phyloP scores from a whole-genome alignment of 1,140 invertebrate genomes.

The Melanaphis sacchari region DNA sequence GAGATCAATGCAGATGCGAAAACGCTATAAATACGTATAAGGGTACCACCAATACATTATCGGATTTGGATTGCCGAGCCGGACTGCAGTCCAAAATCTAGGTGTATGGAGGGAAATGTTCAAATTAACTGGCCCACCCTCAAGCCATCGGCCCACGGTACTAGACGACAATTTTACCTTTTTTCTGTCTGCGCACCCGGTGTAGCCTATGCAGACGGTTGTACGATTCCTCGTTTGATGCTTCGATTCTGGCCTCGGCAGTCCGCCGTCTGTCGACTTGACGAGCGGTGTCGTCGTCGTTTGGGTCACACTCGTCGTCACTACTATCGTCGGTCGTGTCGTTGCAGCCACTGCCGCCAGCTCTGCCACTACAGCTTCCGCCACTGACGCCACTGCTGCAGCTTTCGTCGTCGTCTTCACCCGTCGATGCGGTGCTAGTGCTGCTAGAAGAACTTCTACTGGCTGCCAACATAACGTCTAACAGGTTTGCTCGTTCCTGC shows the following conservation, averaged over 20 bases:
- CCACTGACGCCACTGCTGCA: slow-evolving; percentile 60
- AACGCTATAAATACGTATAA: too few species aligned
- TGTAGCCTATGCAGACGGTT: slow-evolving; percentile 75
- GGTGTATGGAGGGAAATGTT: too few species aligned
- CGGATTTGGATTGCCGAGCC: too few species aligned
- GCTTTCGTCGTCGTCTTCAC: slow-evolving; percentile 64
- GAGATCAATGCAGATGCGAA: too few species aligned
- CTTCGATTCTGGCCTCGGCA: slow-evolving; percentile 63
- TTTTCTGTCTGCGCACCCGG: slow-evolving; percentile 76
- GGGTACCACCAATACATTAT: too few species aligned
- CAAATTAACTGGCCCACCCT: too few species aligned
- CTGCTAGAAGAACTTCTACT: slow-evolving; percentile 73
- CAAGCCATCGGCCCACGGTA: too few species aligned
- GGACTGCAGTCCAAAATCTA: too few species aligned
- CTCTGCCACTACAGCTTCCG: slow-evolving; percentile 63
- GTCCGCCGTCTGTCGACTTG: slow-evolving; percentile 57
- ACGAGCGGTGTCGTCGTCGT: background rate
- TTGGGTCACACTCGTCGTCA: slow-evolving; percentile 64
- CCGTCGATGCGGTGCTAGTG: slow-evolving; percentile 60
- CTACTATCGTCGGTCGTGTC: slow-evolving; percentile 72
- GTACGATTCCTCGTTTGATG: slow-evolving; percentile 66
- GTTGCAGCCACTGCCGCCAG: slow-evolving; percentile 64
- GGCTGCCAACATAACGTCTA: slow-evolving; percentile 78
- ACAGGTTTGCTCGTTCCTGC: slow-evolving; percentile 76
- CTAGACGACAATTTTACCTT: slow-evolving; percentile 67